Base-by-base conservation (phyloP, 1,140 invertebrate genomes). In the Camponotus pennsylvanicus region DNA sequence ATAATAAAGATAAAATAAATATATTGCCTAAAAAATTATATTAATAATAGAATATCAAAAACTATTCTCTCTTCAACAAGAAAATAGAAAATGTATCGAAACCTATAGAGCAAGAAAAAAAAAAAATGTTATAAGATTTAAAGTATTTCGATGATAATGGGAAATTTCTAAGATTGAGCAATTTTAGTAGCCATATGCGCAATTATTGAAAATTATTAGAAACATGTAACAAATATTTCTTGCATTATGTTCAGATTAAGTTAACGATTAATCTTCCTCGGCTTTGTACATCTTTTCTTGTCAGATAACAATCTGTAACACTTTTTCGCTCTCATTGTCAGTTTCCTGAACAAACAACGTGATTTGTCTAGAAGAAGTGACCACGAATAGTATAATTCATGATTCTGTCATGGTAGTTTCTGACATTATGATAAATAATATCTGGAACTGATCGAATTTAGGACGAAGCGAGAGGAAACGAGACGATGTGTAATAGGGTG, bases 381-480 rank as follows among this genome's bases (percentile, higher is more conserved):
- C 78, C 88, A 64, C 64, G 79, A 27, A 40, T 71, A 75, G 59
- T 82, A 64, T 92, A 90, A 93, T 91, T 80, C 86, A 27, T 52
- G 45, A 13, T 13, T 91, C 88, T 52, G 93, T 93, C 89, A 93
- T 92, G 93, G 83, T 86, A 92, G 91, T 91, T 88, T 49, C 13
- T 49, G 70, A 52, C 91, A 93, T 93, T 89, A 93, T 92, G 92
- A 94, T 90, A 90, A 94, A 94, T 94, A 94, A 94, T 93, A 94
- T 93, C 92, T 91, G 92, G 92, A 93, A 93, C 94, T 75, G 92
- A 94, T 92, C 66, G 89, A 92, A 93, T 92, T 93, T 91, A 89
- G 85, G 80, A 85, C 79, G 27, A 27, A 27, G 63, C 21, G 77
- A 90, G 86, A 84, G 57, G 75, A 42, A 52, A 79, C 63, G 69